These are phyloP conservation scores for Chironomus tepperi DNA, from an alignment of 1,140 invertebrate species.

Conservation along the genomic window DNA sequence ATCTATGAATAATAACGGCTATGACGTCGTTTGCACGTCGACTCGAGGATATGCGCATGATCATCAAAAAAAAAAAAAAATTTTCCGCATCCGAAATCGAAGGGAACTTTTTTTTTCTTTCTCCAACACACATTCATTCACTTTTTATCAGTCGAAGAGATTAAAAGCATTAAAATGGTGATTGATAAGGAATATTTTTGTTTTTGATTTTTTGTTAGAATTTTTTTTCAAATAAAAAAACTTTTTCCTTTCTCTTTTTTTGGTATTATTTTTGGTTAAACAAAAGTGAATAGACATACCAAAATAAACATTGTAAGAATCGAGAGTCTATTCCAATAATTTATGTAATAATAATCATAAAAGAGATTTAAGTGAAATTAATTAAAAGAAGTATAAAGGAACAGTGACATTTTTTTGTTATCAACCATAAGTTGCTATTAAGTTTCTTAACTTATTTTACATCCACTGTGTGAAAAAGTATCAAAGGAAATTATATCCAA, in stretches of 20 bases:
- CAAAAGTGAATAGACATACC: background rate
- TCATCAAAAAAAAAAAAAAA: too few relatives aligned
- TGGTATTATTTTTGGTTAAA: background rate
- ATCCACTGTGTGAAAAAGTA: background rate
- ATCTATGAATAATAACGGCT: constrained; percentile 1
- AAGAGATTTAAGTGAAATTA: too few relatives aligned
- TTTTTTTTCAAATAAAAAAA: background rate
- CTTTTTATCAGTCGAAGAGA: constrained; percentile 8
- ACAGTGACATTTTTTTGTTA: background rate
- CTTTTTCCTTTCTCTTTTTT: background rate
- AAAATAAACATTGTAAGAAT: too few relatives aligned
- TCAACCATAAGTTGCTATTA: background rate
- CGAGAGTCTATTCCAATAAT: background rate
- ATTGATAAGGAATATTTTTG: constrained; percentile 4
- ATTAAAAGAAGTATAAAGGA: too few relatives aligned
- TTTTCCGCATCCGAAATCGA: background rate
- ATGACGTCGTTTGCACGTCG: constrained; percentile 3
- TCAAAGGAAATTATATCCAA: background rate
- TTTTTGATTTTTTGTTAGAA: background rate
- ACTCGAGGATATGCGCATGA: background rate
- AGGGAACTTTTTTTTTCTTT: background rate
- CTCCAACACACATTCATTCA: constrained; percentile 15
- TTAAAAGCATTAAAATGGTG: constrained; percentile 22
- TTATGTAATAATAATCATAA: background rate
- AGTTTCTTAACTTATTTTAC: background rate